phyloP scores from a whole-genome alignment of 2,113 vertebrate species.

The Meriones unguiculatus region DNA sequence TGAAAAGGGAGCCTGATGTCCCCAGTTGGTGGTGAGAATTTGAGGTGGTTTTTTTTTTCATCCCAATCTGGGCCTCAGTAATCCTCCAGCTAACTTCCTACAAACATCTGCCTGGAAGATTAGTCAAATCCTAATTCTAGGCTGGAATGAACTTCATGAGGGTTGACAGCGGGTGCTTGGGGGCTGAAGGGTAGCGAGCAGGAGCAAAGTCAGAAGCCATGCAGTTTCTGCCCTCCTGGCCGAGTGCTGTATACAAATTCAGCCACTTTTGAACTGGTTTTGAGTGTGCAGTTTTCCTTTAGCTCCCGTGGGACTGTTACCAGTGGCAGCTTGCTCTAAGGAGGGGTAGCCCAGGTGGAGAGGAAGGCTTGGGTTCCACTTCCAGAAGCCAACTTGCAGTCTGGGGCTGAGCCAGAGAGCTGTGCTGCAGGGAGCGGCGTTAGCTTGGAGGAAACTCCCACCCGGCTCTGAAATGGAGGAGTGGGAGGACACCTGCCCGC shows the following conservation, averaged over 20 bases:
- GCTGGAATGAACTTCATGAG: slow-evolving; percentile 37
- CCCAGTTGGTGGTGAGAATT: background rate
- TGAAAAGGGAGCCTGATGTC: slow-evolving; percentile 49
- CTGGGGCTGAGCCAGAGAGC: background rate
- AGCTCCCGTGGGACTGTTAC: background rate
- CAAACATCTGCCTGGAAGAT: slow-evolving; percentile 31
- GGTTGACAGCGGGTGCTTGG: background rate
- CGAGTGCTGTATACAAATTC: background rate
- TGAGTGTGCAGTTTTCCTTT: slow-evolving; percentile 26
- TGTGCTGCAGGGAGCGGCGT: background rate
- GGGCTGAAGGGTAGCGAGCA: background rate
- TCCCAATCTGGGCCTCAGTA: background rate
- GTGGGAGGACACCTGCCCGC: rapidly evolving
- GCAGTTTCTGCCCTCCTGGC: background rate
- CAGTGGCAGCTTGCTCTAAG: background rate
- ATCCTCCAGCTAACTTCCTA: slow-evolving; percentile 32
- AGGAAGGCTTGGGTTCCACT: background rate
- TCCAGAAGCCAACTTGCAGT: background rate
- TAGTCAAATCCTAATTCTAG: slow-evolving; percentile 31
- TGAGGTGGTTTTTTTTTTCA: background rate
- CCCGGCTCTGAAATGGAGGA: background rate
- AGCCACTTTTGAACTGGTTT: background rate
- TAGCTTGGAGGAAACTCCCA: background rate
- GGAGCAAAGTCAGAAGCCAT: background rate
- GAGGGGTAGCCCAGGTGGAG: background rate